Evolutionary conservation across 2,888 invertebrate genomes (phyloP).

Genomic region (Oscheius sp.): DNA sequence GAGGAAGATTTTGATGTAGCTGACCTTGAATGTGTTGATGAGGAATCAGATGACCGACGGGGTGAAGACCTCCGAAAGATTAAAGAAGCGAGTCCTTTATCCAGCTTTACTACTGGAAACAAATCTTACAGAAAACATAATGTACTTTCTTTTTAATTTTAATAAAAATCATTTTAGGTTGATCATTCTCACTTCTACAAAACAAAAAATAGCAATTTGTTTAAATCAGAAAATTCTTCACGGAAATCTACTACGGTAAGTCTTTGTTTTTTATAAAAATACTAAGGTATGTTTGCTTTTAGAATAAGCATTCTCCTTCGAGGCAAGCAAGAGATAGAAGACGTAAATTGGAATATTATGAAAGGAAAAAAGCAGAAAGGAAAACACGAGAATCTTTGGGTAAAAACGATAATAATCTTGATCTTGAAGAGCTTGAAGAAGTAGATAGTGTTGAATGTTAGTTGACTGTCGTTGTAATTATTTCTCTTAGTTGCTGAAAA

Average conservation of each 20-base stretch:
- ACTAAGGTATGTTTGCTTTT: slow-evolving; percentile 18
- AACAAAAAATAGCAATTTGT: too few relatives aligned
- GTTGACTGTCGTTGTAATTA: not conserved
- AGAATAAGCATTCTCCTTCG: not conserved
- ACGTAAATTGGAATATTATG: slow-evolving; percentile 3
- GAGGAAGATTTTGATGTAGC: slow-evolving; percentile 33
- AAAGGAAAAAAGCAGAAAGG: not conserved
- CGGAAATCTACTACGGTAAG: too few relatives aligned
- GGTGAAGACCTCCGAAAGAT: not conserved
- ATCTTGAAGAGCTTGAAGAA: slow-evolving; percentile 35
- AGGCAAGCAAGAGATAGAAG: not conserved
- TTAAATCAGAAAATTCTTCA: too few relatives aligned
- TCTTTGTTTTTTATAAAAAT: too few relatives aligned
- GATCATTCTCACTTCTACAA: too few relatives aligned
- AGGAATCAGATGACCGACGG: slow-evolving; percentile 25
- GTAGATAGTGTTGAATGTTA: slow-evolving; percentile 39
- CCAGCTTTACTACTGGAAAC: too few relatives aligned
- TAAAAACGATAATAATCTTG: not conserved
- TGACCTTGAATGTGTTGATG: slow-evolving; percentile 37
- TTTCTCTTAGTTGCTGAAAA: slow-evolving; percentile 5
- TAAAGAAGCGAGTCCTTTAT: slow-evolving; percentile 5
- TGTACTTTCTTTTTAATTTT: too few relatives aligned
- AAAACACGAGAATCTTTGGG: not conserved
- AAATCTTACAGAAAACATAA: too few relatives aligned
- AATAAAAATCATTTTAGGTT: too few relatives aligned